Conservation (phyloP, 2,113 vertebrate species). For the Microcebus griseorufus region DNA sequence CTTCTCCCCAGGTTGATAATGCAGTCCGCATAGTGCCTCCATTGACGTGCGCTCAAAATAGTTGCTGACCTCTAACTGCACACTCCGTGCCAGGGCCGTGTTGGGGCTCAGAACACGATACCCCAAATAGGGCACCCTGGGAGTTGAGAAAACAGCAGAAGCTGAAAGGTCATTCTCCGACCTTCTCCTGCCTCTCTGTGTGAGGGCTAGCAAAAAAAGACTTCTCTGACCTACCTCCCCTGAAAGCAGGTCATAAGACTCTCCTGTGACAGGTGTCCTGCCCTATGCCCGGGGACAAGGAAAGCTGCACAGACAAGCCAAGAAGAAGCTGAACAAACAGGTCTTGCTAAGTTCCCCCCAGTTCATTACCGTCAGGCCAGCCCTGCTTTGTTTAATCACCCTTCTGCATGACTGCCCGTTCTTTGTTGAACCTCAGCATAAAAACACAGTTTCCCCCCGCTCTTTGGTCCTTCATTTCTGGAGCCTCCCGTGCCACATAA, state of each 20-base stretch:
- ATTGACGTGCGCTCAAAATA: neutral
- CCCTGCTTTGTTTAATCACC: neutral
- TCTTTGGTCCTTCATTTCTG: neutral
- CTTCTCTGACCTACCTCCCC: neutral
- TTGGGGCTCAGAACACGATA: neutral
- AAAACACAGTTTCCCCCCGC: neutral
- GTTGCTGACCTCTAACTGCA: neutral
- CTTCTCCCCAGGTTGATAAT: neutral
- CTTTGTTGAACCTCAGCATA: neutral
- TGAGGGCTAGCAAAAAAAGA: neutral
- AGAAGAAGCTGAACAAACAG: neutral
- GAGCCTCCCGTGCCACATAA: neutral
- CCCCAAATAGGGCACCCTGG: neutral
- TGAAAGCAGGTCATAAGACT: neutral
- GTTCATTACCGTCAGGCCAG: too few relatives aligned
- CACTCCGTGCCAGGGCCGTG: neutral
- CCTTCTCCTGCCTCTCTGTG: neutral
- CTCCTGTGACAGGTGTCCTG: neutral
- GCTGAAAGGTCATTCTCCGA: neutral
- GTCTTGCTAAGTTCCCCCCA: rapidly evolving
- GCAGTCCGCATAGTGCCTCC: neutral
- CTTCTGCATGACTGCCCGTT: neutral
- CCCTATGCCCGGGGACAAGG: neutral
- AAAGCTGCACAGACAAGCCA: neutral
- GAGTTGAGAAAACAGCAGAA: neutral